A percentile compares a stretch with the other conserved stretches of the same genome.
These are phyloP conservation scores for Sminthopsis crassicaudata DNA, from an alignment of 2,113 vertebrate species.

Conservation along the genomic window DNA sequence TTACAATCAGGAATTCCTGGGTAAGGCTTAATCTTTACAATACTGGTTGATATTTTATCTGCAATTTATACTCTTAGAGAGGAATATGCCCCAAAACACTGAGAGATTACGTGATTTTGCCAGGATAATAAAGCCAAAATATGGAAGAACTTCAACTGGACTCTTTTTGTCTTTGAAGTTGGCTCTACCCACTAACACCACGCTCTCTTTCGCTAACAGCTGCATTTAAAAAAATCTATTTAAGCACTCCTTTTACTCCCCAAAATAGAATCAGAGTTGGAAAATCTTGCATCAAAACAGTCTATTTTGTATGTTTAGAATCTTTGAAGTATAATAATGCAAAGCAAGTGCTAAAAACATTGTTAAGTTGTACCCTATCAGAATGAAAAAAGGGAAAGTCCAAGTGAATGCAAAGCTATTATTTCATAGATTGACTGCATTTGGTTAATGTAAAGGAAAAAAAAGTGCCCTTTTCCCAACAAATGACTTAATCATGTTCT, in stretches of 20 bases:
- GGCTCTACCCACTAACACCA: not conserved
- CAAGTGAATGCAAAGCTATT: not conserved
- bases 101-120: not conserved
- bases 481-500: constrained; percentile 5
- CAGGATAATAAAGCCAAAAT: not conserved
- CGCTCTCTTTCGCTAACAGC: not conserved
- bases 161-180: not conserved
- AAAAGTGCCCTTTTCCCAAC: constrained; percentile 36
- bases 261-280: not conserved
- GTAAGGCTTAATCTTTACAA: not conserved
- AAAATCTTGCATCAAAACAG: constrained; percentile 6
- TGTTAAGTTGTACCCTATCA: not conserved
- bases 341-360: constrained; percentile 15
- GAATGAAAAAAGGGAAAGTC: constrained; percentile 16
- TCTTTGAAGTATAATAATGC: constrained; percentile 47
- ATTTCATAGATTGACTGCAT: not conserved
- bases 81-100: not conserved
- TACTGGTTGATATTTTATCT: not conserved
- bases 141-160: not conserved
- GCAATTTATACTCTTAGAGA: not conserved
- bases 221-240: not conserved
- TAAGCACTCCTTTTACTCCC: not conserved
- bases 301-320: constrained; percentile 38
- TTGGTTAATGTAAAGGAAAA: constrained; percentile 53
- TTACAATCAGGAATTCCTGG: not conserved